These are phyloP conservation scores for Microplitis deprimator DNA, from an alignment of 2,888 invertebrate genomes.

Conservation along the genomic window DNA sequence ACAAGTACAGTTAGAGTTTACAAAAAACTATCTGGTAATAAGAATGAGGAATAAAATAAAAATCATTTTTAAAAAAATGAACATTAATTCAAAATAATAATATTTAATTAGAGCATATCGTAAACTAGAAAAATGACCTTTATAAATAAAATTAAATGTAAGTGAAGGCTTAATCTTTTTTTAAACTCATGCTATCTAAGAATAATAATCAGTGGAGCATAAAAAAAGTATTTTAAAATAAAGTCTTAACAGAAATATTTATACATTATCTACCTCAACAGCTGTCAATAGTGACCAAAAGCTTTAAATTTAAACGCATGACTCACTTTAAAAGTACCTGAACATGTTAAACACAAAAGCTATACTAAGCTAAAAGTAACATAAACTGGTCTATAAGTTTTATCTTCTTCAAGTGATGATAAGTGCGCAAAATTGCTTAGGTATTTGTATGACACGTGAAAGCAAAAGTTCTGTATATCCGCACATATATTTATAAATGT, in stretches of 20 bases:
- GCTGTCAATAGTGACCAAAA: neutral
- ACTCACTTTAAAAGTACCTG: neutral
- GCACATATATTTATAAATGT: conserved; percentile 11
- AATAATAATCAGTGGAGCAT: neutral
- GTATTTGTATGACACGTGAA: conserved; percentile 35
- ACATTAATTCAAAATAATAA: neutral
- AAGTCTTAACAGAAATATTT: neutral
- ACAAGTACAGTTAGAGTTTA: too few species aligned
- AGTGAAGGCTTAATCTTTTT: neutral
- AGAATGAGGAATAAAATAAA: too few species aligned
- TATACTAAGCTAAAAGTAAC: neutral
- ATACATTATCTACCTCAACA: neutral
- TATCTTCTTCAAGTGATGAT: conserved; percentile 20
- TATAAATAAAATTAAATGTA: neutral
- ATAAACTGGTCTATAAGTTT: neutral
- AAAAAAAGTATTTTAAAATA: neutral
- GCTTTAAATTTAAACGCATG: neutral
- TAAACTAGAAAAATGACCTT: neutral
- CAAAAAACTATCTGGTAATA: too few species aligned
- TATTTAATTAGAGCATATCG: neutral
- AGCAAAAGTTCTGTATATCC: conserved; percentile 33
- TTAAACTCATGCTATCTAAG: neutral
- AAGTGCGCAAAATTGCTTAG: conserved; percentile 12
- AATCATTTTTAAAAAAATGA: neutral
- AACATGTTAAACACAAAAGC: neutral